These are phyloP conservation scores for Acyrthosiphon pisum DNA, from an alignment of 1,140 invertebrate species.

Conservation along the genomic window DNA sequence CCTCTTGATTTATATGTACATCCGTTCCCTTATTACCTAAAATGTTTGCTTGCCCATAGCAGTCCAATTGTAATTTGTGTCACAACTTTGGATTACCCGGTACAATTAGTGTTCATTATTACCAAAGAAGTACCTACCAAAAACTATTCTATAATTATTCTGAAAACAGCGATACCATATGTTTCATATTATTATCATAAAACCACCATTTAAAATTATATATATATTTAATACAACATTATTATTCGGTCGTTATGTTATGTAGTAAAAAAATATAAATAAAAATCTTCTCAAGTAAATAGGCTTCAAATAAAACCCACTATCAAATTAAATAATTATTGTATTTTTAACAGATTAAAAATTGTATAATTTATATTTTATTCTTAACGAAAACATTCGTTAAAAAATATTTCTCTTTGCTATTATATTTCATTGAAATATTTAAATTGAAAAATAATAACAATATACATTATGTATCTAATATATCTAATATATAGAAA, in stretches of 20 bases:
- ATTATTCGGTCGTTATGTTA: background rate
- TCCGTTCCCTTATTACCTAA: conserved; percentile 23
- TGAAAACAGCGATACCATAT: background rate
- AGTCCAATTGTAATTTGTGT: conserved; percentile 1
- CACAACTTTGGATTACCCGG: background rate
- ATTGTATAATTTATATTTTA: background rate
- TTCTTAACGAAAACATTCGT: background rate
- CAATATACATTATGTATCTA: no score
- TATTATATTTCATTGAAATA: no score
- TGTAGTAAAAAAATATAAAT: background rate
- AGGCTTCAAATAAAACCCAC: background rate
- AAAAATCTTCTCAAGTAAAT: background rate
- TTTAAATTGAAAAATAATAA: no score
- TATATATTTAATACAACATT: background rate
- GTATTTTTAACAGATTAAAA: no score
- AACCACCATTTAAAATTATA: background rate
- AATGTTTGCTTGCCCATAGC: background rate
- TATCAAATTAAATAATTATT: background rate
- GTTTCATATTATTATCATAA: background rate
- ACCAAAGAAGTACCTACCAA: background rate
- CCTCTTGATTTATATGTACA: conserved; percentile 10
- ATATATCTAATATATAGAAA: no score
- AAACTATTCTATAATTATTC: background rate
- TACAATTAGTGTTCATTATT: background rate
- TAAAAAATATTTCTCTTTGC: no score